A percentile compares a stretch with the other conserved stretches of the same genome.
phyloP scores from a whole-genome alignment of 1,140 invertebrate species.

The Penaeus vannamei region DNA sequence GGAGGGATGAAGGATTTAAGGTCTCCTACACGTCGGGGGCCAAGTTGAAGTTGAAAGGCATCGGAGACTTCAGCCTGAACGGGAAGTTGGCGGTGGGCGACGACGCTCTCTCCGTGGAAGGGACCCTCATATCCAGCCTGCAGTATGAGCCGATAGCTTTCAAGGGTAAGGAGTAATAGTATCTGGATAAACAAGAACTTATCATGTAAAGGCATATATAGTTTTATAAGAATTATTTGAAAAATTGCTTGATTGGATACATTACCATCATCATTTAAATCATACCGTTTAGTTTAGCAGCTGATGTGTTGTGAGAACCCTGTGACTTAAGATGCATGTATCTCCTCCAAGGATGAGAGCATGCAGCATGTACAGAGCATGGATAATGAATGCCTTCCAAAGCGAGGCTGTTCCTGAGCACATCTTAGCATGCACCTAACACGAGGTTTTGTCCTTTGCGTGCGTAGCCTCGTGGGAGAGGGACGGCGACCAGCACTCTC shows the following conservation, averaged over 20 bases:
- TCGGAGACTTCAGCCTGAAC: neutral
- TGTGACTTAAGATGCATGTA: too few relatives aligned
- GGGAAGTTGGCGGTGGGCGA: neutral
- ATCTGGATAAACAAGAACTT: neutral
- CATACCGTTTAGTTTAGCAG: too few relatives aligned
- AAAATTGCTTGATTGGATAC: too few relatives aligned
- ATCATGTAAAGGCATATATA: neutral
- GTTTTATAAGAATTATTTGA: neutral
- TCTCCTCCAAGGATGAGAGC: too few relatives aligned
- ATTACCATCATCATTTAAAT: too few relatives aligned
- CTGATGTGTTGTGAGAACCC: too few relatives aligned
- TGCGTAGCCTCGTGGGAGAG: constrained; percentile 37
- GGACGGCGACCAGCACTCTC: neutral
- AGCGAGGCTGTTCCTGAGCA: neutral
- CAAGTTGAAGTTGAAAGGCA: neutral
- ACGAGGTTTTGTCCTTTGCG: too few relatives aligned
- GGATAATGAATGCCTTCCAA: too few relatives aligned
- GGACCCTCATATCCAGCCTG: constrained; percentile 13
- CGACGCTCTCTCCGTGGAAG: neutral
- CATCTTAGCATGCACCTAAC: neutral
- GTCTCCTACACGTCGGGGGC: neutral
- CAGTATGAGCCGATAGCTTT: constrained; percentile 3
- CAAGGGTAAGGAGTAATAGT: constrained; percentile 14
- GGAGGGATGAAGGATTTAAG: neutral
- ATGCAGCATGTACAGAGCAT: too few relatives aligned